Conservation (phyloP, 2,797 vertebrate genomes). For the Sarcophilus harrisii region DNA sequence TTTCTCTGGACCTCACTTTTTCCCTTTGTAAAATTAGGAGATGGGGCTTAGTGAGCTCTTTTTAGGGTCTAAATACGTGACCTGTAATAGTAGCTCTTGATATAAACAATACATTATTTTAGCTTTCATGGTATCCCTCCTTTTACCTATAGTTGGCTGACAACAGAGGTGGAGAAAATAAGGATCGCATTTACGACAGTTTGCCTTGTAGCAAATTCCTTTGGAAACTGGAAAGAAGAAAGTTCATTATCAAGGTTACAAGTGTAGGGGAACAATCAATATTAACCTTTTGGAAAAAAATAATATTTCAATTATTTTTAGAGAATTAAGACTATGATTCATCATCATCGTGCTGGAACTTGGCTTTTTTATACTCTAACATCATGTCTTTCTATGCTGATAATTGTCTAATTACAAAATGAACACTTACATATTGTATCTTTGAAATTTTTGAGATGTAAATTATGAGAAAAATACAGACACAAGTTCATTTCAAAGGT, state of each 20-base stretch:
- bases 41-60: not conserved
- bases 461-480: conserved; percentile 23
- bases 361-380: not conserved
- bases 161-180: conserved; percentile 42
- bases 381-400: not conserved
- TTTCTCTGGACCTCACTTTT: not conserved
- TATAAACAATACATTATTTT: not conserved
- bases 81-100: not conserved
- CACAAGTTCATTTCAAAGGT: not conserved
- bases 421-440: conserved; percentile 33
- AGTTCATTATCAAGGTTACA: conserved; percentile 1
- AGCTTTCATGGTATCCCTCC: not conserved
- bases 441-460: conserved; percentile 46
- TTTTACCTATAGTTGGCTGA: conserved; percentile 41
- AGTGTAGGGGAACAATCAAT: not conserved
- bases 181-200: conserved; percentile 49
- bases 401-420: conserved; percentile 26
- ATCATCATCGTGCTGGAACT: conserved; percentile 51
- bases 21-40: not conserved
- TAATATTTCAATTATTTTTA: conserved; percentile 22
- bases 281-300: conserved; percentile 22
- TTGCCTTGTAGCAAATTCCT: conserved; percentile 43
- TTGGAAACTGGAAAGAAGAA: not conserved
- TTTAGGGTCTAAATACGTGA: not conserved
- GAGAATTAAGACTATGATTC: conserved; percentile 40